Base-by-base conservation (phyloP, 2,113 vertebrate species). In the Trochalopteron elliotii region DNA sequence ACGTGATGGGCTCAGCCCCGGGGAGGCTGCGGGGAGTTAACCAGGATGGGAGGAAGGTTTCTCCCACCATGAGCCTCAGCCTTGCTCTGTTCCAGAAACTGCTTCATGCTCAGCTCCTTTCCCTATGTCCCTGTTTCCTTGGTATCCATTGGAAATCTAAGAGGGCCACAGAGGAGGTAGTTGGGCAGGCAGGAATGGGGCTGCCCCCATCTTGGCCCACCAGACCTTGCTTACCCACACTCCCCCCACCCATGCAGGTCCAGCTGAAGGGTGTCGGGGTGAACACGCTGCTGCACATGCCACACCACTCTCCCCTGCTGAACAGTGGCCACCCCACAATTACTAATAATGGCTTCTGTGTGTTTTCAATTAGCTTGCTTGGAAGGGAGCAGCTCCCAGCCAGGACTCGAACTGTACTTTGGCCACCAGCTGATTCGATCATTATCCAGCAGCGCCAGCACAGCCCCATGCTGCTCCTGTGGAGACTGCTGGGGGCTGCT, bases 231-330 rank as follows among this genome's bases (percentile, higher is more conserved):
- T 47, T 47, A 16, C 13, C 47, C 30, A 0, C 7, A 1, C 7
- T 40, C 2, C 15, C 9, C 31, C 3, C 56, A 28, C 6, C 27
- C 49, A 4, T 1, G 15, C 4, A 0, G 15, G 22, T 11, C 25
- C 17, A 6, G 10, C 59, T 20, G 21, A 10, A 42, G 19, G 12
- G 18, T 6, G 19, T 9, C 0, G 47, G 56, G 2, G 0, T 0
- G 1, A 71, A 5, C 3, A 2, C 16, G 1, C 18, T 1, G 1
- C 0, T 5, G 22, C 23, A 4, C 9, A 0, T 11, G 45, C 64
- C 69, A 37, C 4, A 0, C 40, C 5, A 0, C n/a, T 53, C 18
- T 57, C 28, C 40, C 18, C 61, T 10, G 22, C 55, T 20, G 53
- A 87, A 22, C 5, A 9, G 42, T 3, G 1, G 37, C 80, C 44